phyloP scores from a whole-genome alignment of 1,140 invertebrate genomes.

The Formica exsecta region DNA sequence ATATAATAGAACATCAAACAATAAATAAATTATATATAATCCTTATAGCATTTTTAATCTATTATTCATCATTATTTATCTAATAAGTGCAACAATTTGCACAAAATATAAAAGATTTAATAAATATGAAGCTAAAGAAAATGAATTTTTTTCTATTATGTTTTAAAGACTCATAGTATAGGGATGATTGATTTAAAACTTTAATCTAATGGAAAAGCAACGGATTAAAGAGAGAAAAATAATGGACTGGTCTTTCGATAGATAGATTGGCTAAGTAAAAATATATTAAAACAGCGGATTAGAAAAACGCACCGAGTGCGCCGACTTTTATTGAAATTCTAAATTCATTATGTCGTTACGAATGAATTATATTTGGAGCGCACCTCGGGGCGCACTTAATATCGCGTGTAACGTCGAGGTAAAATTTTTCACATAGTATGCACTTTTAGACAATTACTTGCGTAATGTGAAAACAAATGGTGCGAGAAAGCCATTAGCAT shows the following conservation, averaged over 20 bases:
- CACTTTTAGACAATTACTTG: background rate
- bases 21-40: background rate
- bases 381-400: background rate
- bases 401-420: conserved; percentile 8
- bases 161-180: too few species aligned
- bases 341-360: conserved; percentile 31
- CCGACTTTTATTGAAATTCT: conserved; percentile 35
- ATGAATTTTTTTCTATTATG: too few species aligned
- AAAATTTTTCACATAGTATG: background rate
- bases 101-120: too few species aligned
- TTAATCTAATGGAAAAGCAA: background rate
- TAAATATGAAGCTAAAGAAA: too few species aligned
- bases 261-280: background rate
- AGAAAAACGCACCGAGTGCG: background rate
- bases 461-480: too few species aligned
- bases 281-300: conserved; percentile 27
- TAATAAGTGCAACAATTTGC: too few species aligned
- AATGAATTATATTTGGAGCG: conserved; percentile 15
- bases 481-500: too few species aligned
- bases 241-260: too few species aligned
- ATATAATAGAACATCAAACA: background rate
- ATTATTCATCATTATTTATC: background rate
- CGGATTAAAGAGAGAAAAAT: too few species aligned
- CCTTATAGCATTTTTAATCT: background rate
- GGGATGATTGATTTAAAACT: background rate